These are phyloP conservation scores for Penelope pileata DNA, from an alignment of 2,113 vertebrate genomes.

Conservation along the genomic window DNA sequence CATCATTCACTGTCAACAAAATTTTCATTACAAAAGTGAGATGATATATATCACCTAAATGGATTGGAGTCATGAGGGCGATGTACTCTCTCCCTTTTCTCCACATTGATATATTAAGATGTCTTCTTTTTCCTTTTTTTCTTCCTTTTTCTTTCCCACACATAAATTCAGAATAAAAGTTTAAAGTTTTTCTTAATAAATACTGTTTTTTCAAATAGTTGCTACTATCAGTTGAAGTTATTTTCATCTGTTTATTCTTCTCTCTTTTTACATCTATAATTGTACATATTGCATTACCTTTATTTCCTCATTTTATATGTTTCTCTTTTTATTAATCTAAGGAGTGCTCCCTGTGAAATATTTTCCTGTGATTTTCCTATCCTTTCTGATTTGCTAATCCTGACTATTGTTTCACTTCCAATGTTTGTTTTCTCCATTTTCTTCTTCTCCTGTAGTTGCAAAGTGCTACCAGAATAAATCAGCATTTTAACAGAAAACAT, in stretches of 20 bases:
- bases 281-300: not conserved
- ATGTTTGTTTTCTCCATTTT: not conserved
- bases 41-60: not conserved
- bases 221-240: not conserved
- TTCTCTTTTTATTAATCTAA: not conserved
- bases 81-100: not conserved
- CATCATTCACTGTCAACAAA: not conserved
- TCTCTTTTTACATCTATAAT: not conserved
- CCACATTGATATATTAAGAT: not conserved
- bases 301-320: not conserved
- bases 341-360: not conserved
- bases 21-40: not conserved
- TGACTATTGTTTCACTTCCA: not conserved
- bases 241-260: not conserved
- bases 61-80: not conserved
- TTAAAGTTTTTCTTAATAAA: not conserved
- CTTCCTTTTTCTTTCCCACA: not conserved
- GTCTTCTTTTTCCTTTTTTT: not conserved
- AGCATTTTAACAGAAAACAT: not conserved
- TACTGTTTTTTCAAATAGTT: not conserved
- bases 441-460: not conserved
- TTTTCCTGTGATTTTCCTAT: not conserved
- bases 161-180: not conserved
- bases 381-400: not conserved
- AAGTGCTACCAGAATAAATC: not conserved